A percentile compares a stretch with the other conserved stretches of the same genome.
Evolutionary conservation across 1,140 invertebrate genomes (phyloP).

Genomic region (Papilio glaucus): DNA sequence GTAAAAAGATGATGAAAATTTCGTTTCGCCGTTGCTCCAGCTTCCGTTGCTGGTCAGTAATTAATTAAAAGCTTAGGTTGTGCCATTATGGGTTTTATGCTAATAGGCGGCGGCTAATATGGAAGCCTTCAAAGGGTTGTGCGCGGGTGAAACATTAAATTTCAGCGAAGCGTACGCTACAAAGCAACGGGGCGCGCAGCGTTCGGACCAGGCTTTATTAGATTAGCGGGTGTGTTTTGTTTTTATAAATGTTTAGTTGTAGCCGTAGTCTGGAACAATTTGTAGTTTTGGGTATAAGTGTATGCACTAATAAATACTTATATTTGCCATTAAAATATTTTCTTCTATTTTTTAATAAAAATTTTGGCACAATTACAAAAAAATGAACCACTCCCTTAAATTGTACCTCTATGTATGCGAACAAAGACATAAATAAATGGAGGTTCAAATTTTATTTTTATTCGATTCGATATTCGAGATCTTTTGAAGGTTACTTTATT

Average conservation of each 20-base stretch:
- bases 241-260: constrained; percentile 36
- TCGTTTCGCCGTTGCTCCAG: constrained; percentile 49
- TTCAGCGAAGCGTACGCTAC: constrained; percentile 56
- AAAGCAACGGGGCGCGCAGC: constrained; percentile 48
- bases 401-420: too few species aligned
- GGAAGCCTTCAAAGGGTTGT: constrained; percentile 68
- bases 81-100: constrained; percentile 75
- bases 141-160: constrained; percentile 64
- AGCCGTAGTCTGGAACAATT: constrained; percentile 25
- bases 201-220: constrained; percentile 46
- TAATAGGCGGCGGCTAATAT: constrained; percentile 74
- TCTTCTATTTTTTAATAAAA: too few species aligned
- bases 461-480: too few species aligned
- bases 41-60: constrained; percentile 63
- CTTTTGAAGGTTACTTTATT: too few species aligned
- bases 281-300: constrained; percentile 22
- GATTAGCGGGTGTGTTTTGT: constrained; percentile 43
- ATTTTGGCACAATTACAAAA: too few species aligned
- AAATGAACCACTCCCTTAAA: too few species aligned
- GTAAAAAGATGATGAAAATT: constrained; percentile 55
- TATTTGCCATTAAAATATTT: too few species aligned
- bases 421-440: too few species aligned
- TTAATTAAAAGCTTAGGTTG: constrained; percentile 78
- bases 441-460: too few species aligned
- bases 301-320: neutral